Percentiles rank a stretch among this genome's conserved stretches.
phyloP scores from a whole-genome alignment of 2,113 vertebrate genomes.

The Centropus unirufus region DNA sequence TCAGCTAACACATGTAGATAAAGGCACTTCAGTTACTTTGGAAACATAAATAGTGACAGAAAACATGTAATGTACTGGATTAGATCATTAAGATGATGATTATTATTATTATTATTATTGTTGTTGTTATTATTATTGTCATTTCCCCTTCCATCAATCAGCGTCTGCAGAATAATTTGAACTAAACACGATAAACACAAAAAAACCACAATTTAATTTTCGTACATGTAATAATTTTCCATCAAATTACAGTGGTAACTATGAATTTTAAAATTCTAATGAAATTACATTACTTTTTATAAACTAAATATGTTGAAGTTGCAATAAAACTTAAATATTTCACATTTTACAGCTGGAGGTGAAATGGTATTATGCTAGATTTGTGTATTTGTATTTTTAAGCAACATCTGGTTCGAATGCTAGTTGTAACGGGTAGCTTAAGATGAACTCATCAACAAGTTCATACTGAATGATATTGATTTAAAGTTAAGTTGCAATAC shows the following conservation, averaged over 20 bases:
- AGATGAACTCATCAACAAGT: not conserved
- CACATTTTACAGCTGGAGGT: not conserved
- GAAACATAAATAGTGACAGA: not conserved
- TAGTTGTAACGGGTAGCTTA: not conserved
- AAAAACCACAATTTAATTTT: not conserved
- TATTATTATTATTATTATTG: too few relatives aligned
- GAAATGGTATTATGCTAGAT: not conserved
- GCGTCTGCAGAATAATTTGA: not conserved
- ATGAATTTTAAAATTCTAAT: not conserved
- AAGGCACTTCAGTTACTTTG: not conserved
- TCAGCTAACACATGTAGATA: not conserved
- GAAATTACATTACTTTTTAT: not conserved
- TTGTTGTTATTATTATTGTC: too few relatives aligned
- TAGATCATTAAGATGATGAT: not conserved
- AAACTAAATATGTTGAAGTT: not conserved
- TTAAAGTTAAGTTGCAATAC: not conserved
- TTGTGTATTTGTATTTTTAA: not conserved
- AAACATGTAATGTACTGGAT: not conserved
- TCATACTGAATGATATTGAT: not conserved
- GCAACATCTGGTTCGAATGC: rapidly evolving
- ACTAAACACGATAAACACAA: not conserved
- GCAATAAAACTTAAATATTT: not conserved
- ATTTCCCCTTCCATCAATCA: not conserved
- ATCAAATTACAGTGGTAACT: not conserved
- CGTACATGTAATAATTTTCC: not conserved